Conservation (phyloP, 2,113 vertebrate genomes). For the Pelodiscus sinensis region DNA sequence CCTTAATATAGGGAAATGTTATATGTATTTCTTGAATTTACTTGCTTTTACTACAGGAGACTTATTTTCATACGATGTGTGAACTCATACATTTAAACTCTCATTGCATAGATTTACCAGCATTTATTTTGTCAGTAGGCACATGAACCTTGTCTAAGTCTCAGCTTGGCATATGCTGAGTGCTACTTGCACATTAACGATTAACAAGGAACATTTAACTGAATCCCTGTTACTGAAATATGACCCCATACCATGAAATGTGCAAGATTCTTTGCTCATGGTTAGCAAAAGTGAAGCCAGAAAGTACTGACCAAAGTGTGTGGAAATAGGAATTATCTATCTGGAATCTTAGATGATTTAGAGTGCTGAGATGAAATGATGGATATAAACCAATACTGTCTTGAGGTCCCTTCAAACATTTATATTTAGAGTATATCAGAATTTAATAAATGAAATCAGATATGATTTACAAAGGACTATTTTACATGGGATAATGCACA, state of each 20-base stretch:
- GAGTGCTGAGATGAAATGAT: neutral
- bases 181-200: conserved; percentile 68
- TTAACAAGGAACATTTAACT: conserved; percentile 71
- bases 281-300: conserved; percentile 49
- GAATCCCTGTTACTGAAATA: conserved; percentile 47
- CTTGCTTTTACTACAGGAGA: neutral
- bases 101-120: conserved; percentile 55
- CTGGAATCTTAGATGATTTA: conserved; percentile 12
- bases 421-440: neutral
- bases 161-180: conserved; percentile 54
- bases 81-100: conserved; percentile 50
- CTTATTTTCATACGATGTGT: neutral
- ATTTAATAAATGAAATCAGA: neutral
- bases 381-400: conserved; percentile 5
- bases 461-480: neutral
- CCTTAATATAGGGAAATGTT: neutral
- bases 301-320: neutral
- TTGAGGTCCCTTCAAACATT: neutral
- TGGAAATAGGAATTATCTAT: conserved; percentile 23
- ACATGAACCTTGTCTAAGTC: conserved; percentile 56
- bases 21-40: neutral
- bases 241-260: conserved; percentile 62
- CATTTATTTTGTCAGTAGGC: conserved; percentile 68
- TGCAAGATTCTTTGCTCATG: conserved; percentile 59
- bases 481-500: neutral